phyloP scores from a whole-genome alignment of 2,888 invertebrate genomes.

The Lumbricus terrestris region DNA sequence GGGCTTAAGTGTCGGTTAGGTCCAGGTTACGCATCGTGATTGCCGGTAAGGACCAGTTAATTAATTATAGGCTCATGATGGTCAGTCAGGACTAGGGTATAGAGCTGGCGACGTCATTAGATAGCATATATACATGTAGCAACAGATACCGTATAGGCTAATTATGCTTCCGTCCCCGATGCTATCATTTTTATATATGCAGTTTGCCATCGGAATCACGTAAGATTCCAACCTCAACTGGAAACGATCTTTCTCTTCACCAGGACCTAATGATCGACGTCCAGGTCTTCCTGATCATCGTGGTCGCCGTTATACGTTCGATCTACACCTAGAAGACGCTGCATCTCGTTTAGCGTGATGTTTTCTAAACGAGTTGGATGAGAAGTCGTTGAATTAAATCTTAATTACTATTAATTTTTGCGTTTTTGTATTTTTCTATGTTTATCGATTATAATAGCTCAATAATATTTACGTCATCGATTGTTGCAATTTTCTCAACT shows the following conservation, averaged over 20 bases:
- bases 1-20: too few species aligned
- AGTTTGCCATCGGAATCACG: too few species aligned
- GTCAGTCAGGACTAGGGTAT: too few species aligned
- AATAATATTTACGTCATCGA: not conserved
- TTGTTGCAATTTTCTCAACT: not conserved
- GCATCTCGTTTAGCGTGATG: not conserved
- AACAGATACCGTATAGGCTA: too few species aligned
- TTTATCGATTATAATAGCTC: not conserved
- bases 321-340: not conserved
- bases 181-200: too few species aligned
- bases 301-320: not conserved
- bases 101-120: too few species aligned
- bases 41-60: too few species aligned
- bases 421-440: not conserved
- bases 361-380: not conserved
- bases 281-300: conserved; percentile 8
- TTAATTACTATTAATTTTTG: too few species aligned
- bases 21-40: too few species aligned
- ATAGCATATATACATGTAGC: too few species aligned
- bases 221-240: conserved; percentile 21
- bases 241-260: conserved; percentile 23
- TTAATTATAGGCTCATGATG: too few species aligned
- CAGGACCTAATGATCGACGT: conserved; percentile 40
- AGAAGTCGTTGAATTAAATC: not conserved
- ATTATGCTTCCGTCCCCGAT: too few species aligned